Conservation (phyloP, 2,797 vertebrate species). For the Synanceia verrucosa region DNA sequence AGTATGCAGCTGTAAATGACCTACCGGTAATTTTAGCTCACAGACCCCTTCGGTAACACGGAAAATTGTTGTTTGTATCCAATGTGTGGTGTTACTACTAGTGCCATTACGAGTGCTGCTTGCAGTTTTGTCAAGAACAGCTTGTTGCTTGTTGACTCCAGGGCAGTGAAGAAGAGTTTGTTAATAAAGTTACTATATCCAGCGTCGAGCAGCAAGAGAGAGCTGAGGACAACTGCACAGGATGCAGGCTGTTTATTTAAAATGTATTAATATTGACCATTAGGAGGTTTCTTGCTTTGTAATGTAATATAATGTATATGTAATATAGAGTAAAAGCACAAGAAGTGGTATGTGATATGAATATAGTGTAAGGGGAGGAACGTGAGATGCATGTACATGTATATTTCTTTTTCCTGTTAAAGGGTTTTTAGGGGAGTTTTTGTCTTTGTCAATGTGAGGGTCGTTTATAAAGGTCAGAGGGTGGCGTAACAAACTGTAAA, state of each 20-base stretch:
- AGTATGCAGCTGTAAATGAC: neutral
- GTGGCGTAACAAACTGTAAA: too few relatives aligned
- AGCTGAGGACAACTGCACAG: too few relatives aligned
- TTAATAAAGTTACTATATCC: neutral
- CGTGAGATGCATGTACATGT: neutral
- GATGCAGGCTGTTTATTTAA: neutral
- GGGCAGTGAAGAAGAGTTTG: neutral
- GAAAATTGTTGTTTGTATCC: neutral
- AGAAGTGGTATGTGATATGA: neutral
- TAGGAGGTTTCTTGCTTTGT: neutral
- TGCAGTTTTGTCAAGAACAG: neutral
- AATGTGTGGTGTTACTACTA: neutral
- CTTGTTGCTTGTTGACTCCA: neutral
- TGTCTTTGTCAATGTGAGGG: too few relatives aligned
- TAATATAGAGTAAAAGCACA: neutral
- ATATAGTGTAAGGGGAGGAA: neutral
- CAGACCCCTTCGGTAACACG: neutral
- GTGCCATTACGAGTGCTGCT: neutral
- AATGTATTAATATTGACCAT: neutral
- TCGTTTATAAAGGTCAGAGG: too few relatives aligned
- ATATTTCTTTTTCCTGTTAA: fast-evolving
- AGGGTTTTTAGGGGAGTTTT: too few relatives aligned
- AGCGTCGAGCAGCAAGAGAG: neutral
- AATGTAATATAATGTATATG: too few relatives aligned
- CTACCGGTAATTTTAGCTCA: neutral